Evolutionary conservation across 2,888 invertebrate genomes (phyloP).

Genomic region (Metallyticus violacea): DNA sequence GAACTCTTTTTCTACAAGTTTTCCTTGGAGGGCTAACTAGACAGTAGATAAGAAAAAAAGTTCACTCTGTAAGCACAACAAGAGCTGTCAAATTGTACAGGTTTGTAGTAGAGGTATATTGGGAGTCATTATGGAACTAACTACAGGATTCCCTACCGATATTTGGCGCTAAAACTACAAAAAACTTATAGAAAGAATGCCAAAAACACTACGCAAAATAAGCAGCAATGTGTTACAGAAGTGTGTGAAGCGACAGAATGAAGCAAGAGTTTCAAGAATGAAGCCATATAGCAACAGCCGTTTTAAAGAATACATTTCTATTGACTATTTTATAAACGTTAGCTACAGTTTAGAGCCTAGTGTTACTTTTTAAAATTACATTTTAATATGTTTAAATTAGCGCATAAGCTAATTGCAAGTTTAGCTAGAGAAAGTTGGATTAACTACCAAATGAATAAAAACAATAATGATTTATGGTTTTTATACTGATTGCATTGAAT

Average conservation of each 20-base stretch:
- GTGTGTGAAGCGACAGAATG: not conserved
- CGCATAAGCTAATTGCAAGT: not conserved
- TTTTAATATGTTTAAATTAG: not conserved
- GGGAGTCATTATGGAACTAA: not conserved
- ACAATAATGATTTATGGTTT: not conserved
- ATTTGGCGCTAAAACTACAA: not conserved
- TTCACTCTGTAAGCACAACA: not conserved
- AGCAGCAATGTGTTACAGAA: not conserved
- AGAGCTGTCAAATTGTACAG: not conserved
- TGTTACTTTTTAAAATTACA: not conserved
- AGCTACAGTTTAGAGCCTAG: not conserved
- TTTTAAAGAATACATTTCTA: too few species aligned
- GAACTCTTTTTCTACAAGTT: not conserved
- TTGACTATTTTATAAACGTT: not conserved
- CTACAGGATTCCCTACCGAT: not conserved
- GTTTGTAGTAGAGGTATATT: not conserved
- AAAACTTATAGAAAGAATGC: not conserved
- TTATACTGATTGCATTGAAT: not conserved
- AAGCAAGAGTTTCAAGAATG: not conserved
- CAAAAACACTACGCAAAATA: not conserved
- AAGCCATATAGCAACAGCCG: not conserved
- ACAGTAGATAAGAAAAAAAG: not conserved
- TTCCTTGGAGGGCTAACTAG: not conserved
- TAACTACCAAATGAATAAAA: not conserved
- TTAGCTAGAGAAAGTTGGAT: not conserved